Evolutionary conservation across 2,113 vertebrate genomes (phyloP).

Genomic region (Microtus pennsylvanicus): DNA sequence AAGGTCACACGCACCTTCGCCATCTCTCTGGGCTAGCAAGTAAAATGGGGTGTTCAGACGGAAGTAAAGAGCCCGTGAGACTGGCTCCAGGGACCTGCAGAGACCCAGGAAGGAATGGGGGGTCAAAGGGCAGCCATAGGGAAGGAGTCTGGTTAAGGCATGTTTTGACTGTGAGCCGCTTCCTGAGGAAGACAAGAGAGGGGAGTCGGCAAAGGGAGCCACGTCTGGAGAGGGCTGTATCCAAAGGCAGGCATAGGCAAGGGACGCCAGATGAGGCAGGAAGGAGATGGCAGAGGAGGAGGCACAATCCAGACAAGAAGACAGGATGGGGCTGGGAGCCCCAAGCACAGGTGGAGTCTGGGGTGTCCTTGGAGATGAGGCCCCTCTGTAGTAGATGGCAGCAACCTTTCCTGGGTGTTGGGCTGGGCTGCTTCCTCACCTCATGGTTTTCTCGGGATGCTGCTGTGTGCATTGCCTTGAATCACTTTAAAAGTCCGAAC

Average conservation of each 20-base stretch:
- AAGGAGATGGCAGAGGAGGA: background rate
- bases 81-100: background rate
- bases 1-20: background rate
- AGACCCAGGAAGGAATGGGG: background rate
- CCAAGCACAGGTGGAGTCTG: background rate
- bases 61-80: background rate
- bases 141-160: background rate
- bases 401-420: background rate
- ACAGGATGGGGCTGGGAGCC: accelerated
- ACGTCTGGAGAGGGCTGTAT: accelerated
- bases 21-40: background rate
- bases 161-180: background rate
- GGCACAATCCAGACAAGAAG: background rate
- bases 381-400: background rate
- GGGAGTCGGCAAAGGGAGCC: background rate
- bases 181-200: background rate
- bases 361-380: background rate
- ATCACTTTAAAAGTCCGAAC: background rate
- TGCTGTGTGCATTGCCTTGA: background rate
- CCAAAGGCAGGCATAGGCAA: background rate
- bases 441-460: background rate
- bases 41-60: background rate
- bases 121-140: background rate
- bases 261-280: background rate
- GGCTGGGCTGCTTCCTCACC: background rate